Conservation (phyloP, 2,888 invertebrate species). For the Argyresthia goedartella region DNA sequence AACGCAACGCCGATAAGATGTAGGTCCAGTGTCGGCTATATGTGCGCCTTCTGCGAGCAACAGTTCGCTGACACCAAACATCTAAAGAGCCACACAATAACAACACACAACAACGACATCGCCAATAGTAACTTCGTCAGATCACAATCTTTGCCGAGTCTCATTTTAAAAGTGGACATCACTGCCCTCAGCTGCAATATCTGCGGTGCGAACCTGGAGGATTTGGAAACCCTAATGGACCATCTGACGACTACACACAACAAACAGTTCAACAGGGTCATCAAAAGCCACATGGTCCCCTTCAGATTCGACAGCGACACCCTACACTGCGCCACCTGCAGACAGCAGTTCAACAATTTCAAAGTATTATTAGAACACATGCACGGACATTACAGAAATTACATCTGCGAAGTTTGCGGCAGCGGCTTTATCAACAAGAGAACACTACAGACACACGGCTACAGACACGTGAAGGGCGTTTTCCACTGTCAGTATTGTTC, state of each 20-base stretch:
- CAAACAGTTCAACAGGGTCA: slow-evolving; percentile 24
- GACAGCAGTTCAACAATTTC: slow-evolving; percentile 24
- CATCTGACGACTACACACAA: slow-evolving; percentile 27
- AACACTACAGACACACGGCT: slow-evolving; percentile 26
- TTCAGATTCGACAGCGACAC: slow-evolving; percentile 26
- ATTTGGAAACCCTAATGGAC: slow-evolving; percentile 21
- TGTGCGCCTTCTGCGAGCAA: slow-evolving; percentile 27
- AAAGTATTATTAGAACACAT: slow-evolving; percentile 33
- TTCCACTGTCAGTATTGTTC: slow-evolving; percentile 43
- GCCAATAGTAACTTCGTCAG: slow-evolving; percentile 24
- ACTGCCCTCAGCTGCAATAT: slow-evolving; percentile 33
- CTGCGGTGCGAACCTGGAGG: slow-evolving; percentile 21
- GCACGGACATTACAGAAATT: slow-evolving; percentile 31
- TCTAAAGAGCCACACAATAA: slow-evolving; percentile 28
- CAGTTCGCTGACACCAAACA: slow-evolving; percentile 23
- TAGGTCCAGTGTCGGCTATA: slow-evolving; percentile 28
- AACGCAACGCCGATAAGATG: slow-evolving; percentile 38
- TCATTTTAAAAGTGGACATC: slow-evolving; percentile 34
- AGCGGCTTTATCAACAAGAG: slow-evolving; percentile 27
- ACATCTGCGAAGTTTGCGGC: slow-evolving; percentile 30
- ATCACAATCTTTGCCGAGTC: slow-evolving; percentile 22
- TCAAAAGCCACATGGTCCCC: slow-evolving; percentile 32
- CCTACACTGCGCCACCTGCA: slow-evolving; percentile 28
- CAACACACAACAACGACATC: slow-evolving; percentile 18
- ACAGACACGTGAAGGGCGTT: slow-evolving; percentile 31